A percentile compares a stretch with the other conserved stretches of the same genome.
Evolutionary conservation across 2,888 invertebrate genomes (phyloP).

Genomic region (Macrosiphum euphorbiae): DNA sequence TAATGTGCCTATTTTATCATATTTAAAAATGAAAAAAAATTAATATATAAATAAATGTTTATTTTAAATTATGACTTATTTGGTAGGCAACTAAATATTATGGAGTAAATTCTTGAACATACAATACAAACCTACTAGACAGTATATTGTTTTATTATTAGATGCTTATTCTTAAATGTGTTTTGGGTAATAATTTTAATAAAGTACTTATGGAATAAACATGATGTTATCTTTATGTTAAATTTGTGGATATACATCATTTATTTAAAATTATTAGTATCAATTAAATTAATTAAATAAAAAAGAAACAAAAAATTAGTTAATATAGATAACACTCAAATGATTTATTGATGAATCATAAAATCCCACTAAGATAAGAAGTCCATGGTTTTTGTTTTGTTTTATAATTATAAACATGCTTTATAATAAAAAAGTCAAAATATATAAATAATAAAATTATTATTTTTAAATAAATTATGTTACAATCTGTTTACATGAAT

Average conservation of each 20-base stretch:
- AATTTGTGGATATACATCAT: background rate
- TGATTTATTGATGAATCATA: background rate
- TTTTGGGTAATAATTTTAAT: background rate
- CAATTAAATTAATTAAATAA: background rate
- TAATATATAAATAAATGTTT: background rate
- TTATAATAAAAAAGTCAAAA: background rate
- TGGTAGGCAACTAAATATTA: background rate
- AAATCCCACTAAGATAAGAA: background rate
- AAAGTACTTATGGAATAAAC: background rate
- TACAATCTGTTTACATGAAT: too few relatives aligned
- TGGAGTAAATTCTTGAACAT: background rate
- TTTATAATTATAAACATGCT: background rate
- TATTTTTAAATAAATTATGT: too few relatives aligned
- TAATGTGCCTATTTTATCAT: background rate
- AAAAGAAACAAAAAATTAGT: background rate
- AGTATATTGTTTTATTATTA: background rate
- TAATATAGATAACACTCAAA: background rate
- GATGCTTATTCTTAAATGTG: background rate
- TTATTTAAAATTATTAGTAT: background rate
- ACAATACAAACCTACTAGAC: background rate
- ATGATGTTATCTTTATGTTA: background rate
- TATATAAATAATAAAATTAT: background rate
- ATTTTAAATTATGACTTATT: background rate
- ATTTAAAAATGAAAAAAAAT: background rate
- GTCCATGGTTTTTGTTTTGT: background rate